These are phyloP conservation scores for Ichneumoninae sp. DNA, from an alignment of 2,888 invertebrate species.

Conservation along the genomic window DNA sequence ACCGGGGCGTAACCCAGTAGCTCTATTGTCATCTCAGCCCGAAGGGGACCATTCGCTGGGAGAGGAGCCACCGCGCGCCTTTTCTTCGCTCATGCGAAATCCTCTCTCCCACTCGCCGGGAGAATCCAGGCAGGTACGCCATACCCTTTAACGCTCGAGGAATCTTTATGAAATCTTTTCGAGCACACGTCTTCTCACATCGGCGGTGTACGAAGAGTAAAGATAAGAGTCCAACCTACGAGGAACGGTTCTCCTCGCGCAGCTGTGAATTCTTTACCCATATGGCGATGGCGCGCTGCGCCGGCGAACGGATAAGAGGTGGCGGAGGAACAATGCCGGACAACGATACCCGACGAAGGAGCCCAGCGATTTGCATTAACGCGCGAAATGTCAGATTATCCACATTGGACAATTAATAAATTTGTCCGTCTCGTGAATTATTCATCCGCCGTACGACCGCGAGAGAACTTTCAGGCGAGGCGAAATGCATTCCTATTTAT, in stretches of 20 bases:
- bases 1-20: constrained; percentile 65
- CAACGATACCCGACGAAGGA: constrained; percentile 67
- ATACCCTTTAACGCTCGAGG: constrained; percentile 28
- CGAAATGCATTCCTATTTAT: not conserved
- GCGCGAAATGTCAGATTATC: constrained; percentile 70
- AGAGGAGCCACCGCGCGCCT: constrained; percentile 16
- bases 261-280: constrained; percentile 2
- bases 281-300: constrained; percentile 14
- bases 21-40: constrained; percentile 59
- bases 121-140: not conserved
- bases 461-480: not conserved
- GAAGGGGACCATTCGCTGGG: constrained; percentile 35
- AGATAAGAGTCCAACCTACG: constrained; percentile 11
- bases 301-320: constrained; percentile 53
- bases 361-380: constrained; percentile 71
- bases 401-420: constrained; percentile 76
- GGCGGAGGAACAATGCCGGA: constrained; percentile 69
- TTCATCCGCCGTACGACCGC: constrained; percentile 10
- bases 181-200: constrained; percentile 22
- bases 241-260: not conserved
- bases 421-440: constrained; percentile 67
- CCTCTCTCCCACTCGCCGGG: not conserved
- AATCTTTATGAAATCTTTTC: constrained; percentile 43
- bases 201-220: not conserved
- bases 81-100: constrained; percentile 38